Evolutionary conservation across 2,797 vertebrate genomes (phyloP).

Genomic region (Chaunax sp.): DNA sequence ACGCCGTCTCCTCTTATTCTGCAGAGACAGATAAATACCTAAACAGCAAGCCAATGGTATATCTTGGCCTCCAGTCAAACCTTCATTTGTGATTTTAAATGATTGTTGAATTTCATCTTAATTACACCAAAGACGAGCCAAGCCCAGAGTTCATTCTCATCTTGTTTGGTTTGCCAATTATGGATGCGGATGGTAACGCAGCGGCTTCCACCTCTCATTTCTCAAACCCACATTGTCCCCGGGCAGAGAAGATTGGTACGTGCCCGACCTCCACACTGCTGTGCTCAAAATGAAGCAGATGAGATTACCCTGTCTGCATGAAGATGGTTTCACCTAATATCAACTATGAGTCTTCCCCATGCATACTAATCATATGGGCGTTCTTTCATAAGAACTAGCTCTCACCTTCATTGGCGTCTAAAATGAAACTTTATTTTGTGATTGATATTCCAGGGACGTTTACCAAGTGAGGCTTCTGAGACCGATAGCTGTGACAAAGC

Average conservation of each 20-base stretch:
- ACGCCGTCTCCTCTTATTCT: slow-evolving; percentile 54
- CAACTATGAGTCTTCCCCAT: slow-evolving; percentile 54
- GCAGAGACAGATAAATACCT: slow-evolving; percentile 68
- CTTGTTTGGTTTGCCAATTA: slow-evolving; percentile 78
- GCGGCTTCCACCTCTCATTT: slow-evolving; percentile 72
- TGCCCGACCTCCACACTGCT: slow-evolving; percentile 56
- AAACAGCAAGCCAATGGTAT: slow-evolving; percentile 72
- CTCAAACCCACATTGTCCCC: slow-evolving; percentile 71
- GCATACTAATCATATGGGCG: slow-evolving; percentile 74
- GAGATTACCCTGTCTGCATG: slow-evolving; percentile 79
- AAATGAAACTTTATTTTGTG: slow-evolving; percentile 64
- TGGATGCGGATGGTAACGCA: slow-evolving; percentile 64
- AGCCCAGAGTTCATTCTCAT: slow-evolving; percentile 79
- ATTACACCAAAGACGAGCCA: slow-evolving; percentile 86
- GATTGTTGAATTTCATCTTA: slow-evolving; percentile 87
- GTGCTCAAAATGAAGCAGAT: slow-evolving; percentile 76
- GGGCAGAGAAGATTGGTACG: slow-evolving; percentile 72
- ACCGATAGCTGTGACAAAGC: slow-evolving; percentile 59
- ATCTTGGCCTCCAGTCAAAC: slow-evolving; percentile 81
- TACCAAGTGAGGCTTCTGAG: slow-evolving; percentile 49
- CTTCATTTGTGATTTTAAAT: slow-evolving; percentile 81
- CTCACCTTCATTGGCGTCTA: slow-evolving; percentile 75
- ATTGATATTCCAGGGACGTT: slow-evolving; percentile 71
- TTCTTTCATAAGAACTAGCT: slow-evolving; percentile 58
- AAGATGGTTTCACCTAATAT: slow-evolving; percentile 75